Conservation (phyloP, 2,113 vertebrate species). For the Pomatostomus ruficeps region DNA sequence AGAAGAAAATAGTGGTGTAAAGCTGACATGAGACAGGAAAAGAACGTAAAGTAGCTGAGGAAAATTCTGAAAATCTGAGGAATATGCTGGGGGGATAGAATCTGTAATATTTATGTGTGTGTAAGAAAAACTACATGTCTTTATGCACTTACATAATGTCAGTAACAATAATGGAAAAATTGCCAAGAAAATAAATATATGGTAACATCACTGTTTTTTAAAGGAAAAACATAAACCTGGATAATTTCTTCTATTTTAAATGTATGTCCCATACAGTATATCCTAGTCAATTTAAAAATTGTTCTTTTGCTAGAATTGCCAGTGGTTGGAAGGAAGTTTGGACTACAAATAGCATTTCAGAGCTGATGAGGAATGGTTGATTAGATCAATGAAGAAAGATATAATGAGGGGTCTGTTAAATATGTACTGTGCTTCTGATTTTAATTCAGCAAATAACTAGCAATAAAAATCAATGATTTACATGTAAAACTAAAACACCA, state of each 20-base stretch:
- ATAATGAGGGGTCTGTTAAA: neutral
- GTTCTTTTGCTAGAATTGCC: neutral
- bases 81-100: neutral
- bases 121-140: neutral
- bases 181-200: neutral
- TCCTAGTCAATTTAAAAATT: neutral
- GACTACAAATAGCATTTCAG: neutral
- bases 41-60: neutral
- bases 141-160: neutral
- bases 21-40: neutral
- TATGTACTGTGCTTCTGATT: neutral
- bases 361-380: neutral
- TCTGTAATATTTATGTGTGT: neutral
- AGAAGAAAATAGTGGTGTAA: neutral
- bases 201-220: neutral
- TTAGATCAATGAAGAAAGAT: neutral
- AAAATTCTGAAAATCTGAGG: neutral
- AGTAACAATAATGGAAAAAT: neutral
- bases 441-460: neutral
- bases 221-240: neutral
- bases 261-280: neutral
- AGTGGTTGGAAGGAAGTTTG: neutral
- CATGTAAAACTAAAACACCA: neutral
- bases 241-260: neutral
- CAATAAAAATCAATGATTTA: neutral